Evolutionary conservation across 2,888 invertebrate genomes (phyloP).

Genomic region (Agrotis clavis): DNA sequence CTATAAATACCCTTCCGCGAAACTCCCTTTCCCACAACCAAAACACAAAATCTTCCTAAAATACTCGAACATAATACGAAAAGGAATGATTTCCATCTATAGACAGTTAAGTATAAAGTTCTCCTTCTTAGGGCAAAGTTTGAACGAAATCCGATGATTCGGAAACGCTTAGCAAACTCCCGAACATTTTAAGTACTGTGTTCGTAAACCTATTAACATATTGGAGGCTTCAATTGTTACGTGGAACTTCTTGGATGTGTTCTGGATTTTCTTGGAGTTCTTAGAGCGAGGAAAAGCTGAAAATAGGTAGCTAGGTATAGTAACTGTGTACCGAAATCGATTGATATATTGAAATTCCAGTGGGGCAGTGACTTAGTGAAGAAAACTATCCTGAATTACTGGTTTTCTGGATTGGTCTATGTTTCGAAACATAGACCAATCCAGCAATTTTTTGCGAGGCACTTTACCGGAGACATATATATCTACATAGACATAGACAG

Average conservation of each 20-base stretch:
- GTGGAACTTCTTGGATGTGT: constrained; percentile 29
- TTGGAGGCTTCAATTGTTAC: constrained; percentile 51
- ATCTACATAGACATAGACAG: no score
- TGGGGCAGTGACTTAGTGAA: no score
- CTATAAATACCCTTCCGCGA: background rate
- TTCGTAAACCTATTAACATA: constrained; percentile 70
- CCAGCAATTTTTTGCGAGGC: no score
- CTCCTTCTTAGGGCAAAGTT: constrained; percentile 55
- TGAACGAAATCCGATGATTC: constrained; percentile 66
- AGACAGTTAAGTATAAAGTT: constrained; percentile 65
- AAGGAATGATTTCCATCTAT: constrained; percentile 42
- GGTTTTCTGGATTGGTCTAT: no score
- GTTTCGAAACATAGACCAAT: no score
- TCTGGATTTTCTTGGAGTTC: constrained; percentile 20
- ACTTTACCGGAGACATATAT: no score
- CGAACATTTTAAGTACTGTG: constrained; percentile 66
- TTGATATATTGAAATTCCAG: no score
- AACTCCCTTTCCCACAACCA: background rate
- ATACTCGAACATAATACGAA: constrained; percentile 53
- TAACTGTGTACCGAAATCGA: no score
- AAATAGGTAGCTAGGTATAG: background rate
- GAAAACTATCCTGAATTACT: no score
- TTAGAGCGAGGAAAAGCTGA: background rate
- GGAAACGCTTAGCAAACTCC: constrained; percentile 62
- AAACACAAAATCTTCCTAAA: constrained; percentile 23